Conservation (phyloP, 2,888 invertebrate species). For the Quadroppia sp. region DNA sequence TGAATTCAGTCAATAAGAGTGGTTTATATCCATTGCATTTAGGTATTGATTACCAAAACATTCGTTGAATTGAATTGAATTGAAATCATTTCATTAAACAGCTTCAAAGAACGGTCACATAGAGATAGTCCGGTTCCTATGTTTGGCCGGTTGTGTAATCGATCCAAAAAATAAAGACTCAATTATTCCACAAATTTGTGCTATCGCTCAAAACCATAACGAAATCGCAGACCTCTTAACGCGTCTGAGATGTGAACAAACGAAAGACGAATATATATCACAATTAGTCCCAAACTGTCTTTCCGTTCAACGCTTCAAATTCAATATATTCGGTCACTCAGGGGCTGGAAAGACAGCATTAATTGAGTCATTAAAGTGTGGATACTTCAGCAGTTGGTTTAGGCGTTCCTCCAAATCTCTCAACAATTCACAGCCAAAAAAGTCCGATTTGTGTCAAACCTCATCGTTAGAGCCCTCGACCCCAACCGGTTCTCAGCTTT, state of each 20-base stretch:
- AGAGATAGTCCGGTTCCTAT: conserved; percentile 65
- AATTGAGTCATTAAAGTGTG: conserved; percentile 64
- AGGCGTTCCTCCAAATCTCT: conserved; percentile 50
- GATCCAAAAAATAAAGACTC: conserved; percentile 61
- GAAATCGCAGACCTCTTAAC: conserved; percentile 52
- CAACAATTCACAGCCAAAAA: conserved; percentile 21
- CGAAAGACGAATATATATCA: conserved; percentile 59
- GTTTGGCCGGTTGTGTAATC: conserved; percentile 67
- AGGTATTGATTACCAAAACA: neutral
- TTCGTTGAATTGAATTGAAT: neutral
- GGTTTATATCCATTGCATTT: conserved; percentile 66
- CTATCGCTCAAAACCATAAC: conserved; percentile 68
- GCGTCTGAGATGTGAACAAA: conserved; percentile 50
- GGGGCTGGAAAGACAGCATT: conserved; percentile 69
- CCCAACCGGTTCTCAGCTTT: neutral
- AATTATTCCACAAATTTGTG: conserved; percentile 69
- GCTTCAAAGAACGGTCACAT: conserved; percentile 68
- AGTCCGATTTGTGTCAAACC: neutral
- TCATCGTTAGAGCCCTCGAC: neutral
- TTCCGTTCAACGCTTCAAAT: conserved; percentile 61
- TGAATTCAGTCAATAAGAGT: conserved; percentile 63
- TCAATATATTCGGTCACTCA: conserved; percentile 67
- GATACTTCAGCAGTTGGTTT: conserved; percentile 65
- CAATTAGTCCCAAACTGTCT: conserved; percentile 62
- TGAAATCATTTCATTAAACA: neutral